Base-by-base conservation (phyloP, 2,888 invertebrate species). In the Ophonus ardosiacus region DNA sequence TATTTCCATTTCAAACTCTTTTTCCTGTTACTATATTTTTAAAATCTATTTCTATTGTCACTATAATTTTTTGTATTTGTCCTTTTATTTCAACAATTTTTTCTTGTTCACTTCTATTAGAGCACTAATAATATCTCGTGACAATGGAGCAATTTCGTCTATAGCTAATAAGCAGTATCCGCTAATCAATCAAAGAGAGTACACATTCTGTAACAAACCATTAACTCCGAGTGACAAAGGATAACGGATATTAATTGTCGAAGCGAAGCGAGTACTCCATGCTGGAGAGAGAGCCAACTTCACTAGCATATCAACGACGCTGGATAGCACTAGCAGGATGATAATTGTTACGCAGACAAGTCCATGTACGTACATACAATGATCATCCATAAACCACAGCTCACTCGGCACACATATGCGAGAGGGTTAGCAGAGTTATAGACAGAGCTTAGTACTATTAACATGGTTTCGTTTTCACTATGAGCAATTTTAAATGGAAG, bases 181-280 rank as follows among this genome's bases (percentile, higher is more conserved):
- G 78, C 57, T 78, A 57, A 78, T 78, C 78, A 78, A 76, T 76
- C 51, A 56, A 76, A 76, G 78, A 31, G 78, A 24, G 31, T n/a
- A 78, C 24, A 78, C 78, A 57, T 57, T 57, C 56, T 51, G 31
- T 38, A 81, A 63, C 81, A 81, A 65, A 81, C 43, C 81, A 65
- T 81, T 65, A 81, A 51, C 65, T 65, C 43, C 51, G 65, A 24
- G 81, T 81, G 81, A 81, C 81, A 81, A 63, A 63, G 81, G 63
- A 63, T 81, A 81, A 81, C 63, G 81, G 81, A 81, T 81, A 81
- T 81, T 81, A 81, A 81, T 81, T 81, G 81, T 65, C 65, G 65
- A 81, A 31, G 68, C 68, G 81, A 65, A 80, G 18, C n/a, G 21
- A 21, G 18, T 63, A 24, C 31, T 31, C 59, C 38, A 38, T 21